Evolutionary conservation across 2,113 vertebrate species (phyloP), one percentile per base, ranked within the genome.

Genomic region (Protobothrops mucrosquamatus): DNA sequence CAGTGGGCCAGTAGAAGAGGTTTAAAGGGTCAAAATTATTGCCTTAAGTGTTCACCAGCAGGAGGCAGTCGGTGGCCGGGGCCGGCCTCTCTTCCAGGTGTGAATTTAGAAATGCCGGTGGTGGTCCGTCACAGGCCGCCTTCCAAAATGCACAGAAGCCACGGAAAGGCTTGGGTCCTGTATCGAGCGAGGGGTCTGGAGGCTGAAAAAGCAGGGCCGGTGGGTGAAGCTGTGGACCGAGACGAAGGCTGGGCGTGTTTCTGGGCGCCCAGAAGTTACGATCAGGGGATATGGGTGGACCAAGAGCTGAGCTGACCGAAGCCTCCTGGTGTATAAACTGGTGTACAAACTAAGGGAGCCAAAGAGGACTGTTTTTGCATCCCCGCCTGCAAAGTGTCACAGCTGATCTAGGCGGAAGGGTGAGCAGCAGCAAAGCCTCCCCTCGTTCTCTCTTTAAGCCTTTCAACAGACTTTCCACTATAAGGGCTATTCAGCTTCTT

Each of bases 391-490:
- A 86, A 86, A 43, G 39, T 10, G 4, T 86, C 74, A 6, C 34
- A 54, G 86, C 56, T 46, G 14, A 34, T 56, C 26, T n/a, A 14
- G 89, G 87, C 64, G 15, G 8, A 87, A 61, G 93, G 91, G 10
- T 64, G 91, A 93, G 20, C 54, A 91, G 92, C 92, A 93, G 91
- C 81, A 39, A 15, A 95, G 93, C 94, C 86, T 1, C 92, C 14
- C 86, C 90, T 90, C 57, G 22, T 59, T 52, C 86, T 59, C 24
- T 59, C 22, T 6, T 0, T 94, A 90, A 61, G 95, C 93, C 92
- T 92, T 93, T 94, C 95, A 91, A 90, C 91, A 93, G 96, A 94
- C 89, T 87, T 86, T 91, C 54, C 12, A 85, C 26, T 85, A 85
- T 54, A 48, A 86, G 56, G 54, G 54, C 90, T 34, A 34, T n/a